Conservation (phyloP, 1,140 invertebrate species). For the Brachionus asplanchnoidis region DNA sequence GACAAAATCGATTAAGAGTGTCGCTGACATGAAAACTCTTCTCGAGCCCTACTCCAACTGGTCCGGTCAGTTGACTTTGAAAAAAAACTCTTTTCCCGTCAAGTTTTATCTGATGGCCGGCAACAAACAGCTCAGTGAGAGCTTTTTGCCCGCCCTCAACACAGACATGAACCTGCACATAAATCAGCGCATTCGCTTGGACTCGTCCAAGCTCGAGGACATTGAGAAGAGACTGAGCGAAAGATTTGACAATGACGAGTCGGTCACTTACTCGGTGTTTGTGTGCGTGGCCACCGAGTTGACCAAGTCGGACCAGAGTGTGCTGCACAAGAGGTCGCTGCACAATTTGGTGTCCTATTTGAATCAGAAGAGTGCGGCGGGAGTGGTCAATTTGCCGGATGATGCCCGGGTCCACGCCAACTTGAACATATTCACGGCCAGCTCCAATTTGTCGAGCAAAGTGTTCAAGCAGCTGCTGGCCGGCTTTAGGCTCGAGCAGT, state of each 20-base stretch:
- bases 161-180: neutral
- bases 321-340: neutral
- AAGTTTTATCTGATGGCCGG: constrained; percentile 18
- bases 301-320: neutral
- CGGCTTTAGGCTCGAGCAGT: neutral
- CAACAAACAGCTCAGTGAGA: neutral
- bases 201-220: constrained; percentile 21
- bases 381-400: constrained; percentile 1
- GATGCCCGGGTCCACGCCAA: neutral
- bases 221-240: neutral
- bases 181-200: constrained; percentile 5
- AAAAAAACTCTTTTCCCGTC: constrained; percentile 29
- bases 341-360: constrained; percentile 9
- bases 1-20: neutral
- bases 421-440: constrained; percentile 8
- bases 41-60: neutral
- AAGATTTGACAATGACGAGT: neutral
- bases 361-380: constrained; percentile 26
- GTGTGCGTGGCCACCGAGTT: neutral
- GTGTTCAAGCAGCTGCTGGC: neutral
- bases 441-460: neutral
- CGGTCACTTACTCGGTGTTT: neutral
- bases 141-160: neutral
- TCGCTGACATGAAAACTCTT: neutral
- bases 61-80: constrained; percentile 6